Conservation (phyloP, 1,140 invertebrate species). For the Atta texana region DNA sequence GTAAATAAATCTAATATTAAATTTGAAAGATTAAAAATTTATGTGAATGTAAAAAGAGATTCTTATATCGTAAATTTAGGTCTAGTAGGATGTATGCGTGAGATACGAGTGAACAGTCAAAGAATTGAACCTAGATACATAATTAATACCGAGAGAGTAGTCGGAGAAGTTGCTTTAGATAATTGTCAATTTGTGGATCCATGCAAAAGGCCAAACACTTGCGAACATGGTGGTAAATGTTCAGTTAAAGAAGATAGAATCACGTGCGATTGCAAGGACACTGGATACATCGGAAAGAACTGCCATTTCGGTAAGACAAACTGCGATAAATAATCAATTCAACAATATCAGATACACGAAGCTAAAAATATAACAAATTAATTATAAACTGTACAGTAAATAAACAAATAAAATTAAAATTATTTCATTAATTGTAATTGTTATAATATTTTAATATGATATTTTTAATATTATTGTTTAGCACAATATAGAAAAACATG, state of each 20-base stretch:
- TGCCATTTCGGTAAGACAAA: conserved; percentile 93
- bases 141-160: conserved; percentile 92
- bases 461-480: conserved; percentile 77
- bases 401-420: neutral
- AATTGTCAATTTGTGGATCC: conserved; percentile 96
- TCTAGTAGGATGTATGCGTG: conserved; percentile 95
- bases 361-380: neutral
- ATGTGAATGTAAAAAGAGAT: neutral
- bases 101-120: conserved; percentile 92
- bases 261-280: conserved; percentile 95
- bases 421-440: neutral
- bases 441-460: neutral
- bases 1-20: conserved; percentile 73
- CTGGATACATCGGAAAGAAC: conserved; percentile 95
- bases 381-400: neutral
- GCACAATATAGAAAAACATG: conserved; percentile 95
- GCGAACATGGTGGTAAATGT: conserved; percentile 96
- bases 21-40: conserved; percentile 23
- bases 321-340: neutral
- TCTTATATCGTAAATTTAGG: conserved; percentile 85
- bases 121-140: conserved; percentile 89
- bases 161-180: conserved; percentile 95
- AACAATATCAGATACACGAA: neutral
- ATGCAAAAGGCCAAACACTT: conserved; percentile 94
- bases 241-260: conserved; percentile 95